phyloP scores from a whole-genome alignment of 2,888 invertebrate species.

The Yponomeuta malinellus region DNA sequence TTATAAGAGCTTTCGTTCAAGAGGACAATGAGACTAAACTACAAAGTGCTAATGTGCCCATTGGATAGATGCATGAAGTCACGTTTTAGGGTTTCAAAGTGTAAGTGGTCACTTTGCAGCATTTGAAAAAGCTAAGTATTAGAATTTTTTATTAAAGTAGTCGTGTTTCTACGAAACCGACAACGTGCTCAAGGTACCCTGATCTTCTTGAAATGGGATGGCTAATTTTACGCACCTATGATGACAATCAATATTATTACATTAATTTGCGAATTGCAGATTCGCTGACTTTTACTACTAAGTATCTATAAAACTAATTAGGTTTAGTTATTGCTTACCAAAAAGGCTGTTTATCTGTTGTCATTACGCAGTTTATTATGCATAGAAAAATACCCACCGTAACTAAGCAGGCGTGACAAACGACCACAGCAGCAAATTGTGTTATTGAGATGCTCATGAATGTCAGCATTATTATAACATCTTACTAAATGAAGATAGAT shows the following conservation, averaged over 20 bases:
- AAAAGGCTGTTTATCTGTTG: not conserved
- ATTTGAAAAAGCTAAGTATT: too few relatives aligned
- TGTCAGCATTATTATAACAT: not conserved
- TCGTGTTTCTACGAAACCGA: too few relatives aligned
- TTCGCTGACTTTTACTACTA: not conserved
- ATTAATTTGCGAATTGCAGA: too few relatives aligned
- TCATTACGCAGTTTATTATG: not conserved
- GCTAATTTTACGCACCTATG: too few relatives aligned
- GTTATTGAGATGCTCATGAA: not conserved
- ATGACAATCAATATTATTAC: too few relatives aligned
- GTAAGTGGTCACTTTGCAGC: too few relatives aligned
- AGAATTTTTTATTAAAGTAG: too few relatives aligned
- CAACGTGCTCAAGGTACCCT: too few relatives aligned
- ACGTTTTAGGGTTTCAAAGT: not conserved
- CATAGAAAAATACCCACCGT: not conserved
- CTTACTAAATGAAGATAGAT: not conserved
- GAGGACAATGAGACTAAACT: not conserved
- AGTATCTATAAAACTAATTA: too few relatives aligned
- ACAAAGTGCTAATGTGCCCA: not conserved
- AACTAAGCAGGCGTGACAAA: not conserved
- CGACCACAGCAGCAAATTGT: not conserved
- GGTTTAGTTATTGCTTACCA: not conserved
- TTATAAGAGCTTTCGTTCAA: not conserved
- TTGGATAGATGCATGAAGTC: not conserved
- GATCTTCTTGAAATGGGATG: too few relatives aligned